These are phyloP conservation scores for Acleris holmiana DNA, from an alignment of 2,888 invertebrate genomes.

Conservation along the genomic window DNA sequence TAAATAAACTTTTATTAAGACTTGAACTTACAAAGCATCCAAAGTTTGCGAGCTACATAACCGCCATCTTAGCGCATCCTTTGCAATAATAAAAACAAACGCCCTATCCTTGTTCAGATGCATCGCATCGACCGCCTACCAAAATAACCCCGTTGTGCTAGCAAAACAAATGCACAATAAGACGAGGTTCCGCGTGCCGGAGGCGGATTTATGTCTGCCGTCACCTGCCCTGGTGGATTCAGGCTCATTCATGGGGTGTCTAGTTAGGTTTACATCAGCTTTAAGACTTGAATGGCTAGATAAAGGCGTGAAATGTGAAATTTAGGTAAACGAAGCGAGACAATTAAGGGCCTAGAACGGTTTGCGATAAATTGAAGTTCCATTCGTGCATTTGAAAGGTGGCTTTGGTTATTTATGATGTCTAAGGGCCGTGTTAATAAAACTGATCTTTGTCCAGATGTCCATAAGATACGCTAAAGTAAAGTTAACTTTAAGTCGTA, in stretches of 20 bases:
- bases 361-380: too few species aligned
- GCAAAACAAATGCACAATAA: conserved; percentile 79
- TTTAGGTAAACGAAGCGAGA: background rate
- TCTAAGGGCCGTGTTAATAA: too few species aligned
- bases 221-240: conserved; percentile 22
- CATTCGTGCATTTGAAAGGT: too few species aligned
- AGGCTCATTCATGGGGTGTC: conserved; percentile 35
- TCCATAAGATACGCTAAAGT: too few species aligned
- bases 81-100: conserved; percentile 4
- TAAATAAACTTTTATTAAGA: too few species aligned
- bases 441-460: too few species aligned
- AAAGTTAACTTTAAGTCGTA: too few species aligned
- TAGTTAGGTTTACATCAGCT: conserved; percentile 27
- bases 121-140: conserved; percentile 15
- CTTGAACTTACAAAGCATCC: too few species aligned
- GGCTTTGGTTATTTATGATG: too few species aligned
- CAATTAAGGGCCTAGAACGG: too few species aligned
- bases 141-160: conserved; percentile 52
- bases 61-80: background rate
- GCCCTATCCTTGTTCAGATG: conserved; percentile 17
- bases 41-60: too few species aligned
- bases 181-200: conserved; percentile 78
- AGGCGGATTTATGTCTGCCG: conserved; percentile 43
- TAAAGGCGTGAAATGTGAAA: conserved; percentile 10
- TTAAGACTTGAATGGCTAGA: conserved; percentile 16